Evolutionary conservation across 2,113 vertebrate species (phyloP).

Genomic region (Chroicocephalus ridibundus): DNA sequence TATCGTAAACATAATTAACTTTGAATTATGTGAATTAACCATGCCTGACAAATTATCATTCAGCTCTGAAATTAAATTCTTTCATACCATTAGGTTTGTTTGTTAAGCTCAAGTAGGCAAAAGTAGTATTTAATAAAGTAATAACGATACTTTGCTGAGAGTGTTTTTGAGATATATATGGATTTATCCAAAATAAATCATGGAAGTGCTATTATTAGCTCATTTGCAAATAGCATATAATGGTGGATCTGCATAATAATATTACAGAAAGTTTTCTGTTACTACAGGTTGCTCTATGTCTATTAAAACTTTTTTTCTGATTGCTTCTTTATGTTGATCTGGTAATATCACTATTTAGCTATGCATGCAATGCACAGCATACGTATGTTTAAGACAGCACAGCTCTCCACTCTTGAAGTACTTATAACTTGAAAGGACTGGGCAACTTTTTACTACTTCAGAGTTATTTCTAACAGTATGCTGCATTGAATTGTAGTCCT

Average conservation of each 20-base stretch:
- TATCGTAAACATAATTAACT: constrained; percentile 84
- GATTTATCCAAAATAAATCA: constrained; percentile 72
- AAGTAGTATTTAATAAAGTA: constrained; percentile 80
- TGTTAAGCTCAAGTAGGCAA: constrained; percentile 81
- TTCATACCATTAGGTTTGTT: constrained; percentile 84
- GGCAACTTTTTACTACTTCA: background rate
- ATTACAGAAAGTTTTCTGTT: constrained; percentile 26
- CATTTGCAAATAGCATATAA: constrained; percentile 50
- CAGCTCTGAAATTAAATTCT: constrained; percentile 85
- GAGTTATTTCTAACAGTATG: background rate
- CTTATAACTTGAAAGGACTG: background rate
- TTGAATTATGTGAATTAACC: constrained; percentile 85
- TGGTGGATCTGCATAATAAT: constrained; percentile 22
- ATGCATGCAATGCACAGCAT: background rate
- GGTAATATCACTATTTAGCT: background rate
- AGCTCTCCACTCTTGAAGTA: background rate
- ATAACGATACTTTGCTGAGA: constrained; percentile 70
- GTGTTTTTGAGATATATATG: constrained; percentile 68
- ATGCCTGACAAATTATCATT: constrained; percentile 84
- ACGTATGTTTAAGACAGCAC: background rate
- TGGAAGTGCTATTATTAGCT: constrained; percentile 63
- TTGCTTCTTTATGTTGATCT: background rate
- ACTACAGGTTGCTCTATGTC: background rate
- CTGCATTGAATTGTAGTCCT: background rate
- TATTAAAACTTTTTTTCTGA: constrained; percentile 16